Evolutionary conservation across 2,888 invertebrate species (phyloP).

Genomic region (Parnassius mnemosyne): DNA sequence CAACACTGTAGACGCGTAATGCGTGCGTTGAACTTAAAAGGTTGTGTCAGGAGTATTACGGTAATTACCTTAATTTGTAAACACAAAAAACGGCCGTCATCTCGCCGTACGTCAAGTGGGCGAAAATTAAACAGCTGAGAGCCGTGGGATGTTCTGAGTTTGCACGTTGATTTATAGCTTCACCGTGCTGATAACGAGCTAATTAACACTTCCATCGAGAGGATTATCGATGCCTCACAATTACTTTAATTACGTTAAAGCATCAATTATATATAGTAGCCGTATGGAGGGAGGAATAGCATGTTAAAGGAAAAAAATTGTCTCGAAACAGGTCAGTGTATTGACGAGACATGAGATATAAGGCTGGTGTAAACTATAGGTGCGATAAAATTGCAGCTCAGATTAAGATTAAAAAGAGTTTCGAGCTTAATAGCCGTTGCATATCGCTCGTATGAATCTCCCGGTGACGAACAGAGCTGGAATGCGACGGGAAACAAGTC

Average conservation of each 20-base stretch:
- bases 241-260: slow-evolving; percentile 39
- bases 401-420: slow-evolving; percentile 38
- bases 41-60: slow-evolving; percentile 74
- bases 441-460: slow-evolving; percentile 68
- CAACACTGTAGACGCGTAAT: slow-evolving; percentile 48
- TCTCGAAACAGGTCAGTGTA: slow-evolving; percentile 33
- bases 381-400: slow-evolving; percentile 39
- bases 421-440: slow-evolving; percentile 52
- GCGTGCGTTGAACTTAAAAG: slow-evolving; percentile 76
- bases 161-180: slow-evolving; percentile 23
- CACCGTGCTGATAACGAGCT: slow-evolving; percentile 47
- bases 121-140: slow-evolving; percentile 56
- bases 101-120: slow-evolving; percentile 50
- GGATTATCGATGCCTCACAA: slow-evolving; percentile 52
- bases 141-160: slow-evolving; percentile 29
- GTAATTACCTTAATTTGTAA: slow-evolving; percentile 77
- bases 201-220: slow-evolving; percentile 43
- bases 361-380: slow-evolving; percentile 25
- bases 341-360: neutral
- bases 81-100: slow-evolving; percentile 67
- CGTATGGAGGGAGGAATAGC: too few relatives aligned
- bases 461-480: slow-evolving; percentile 54
- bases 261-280: too few relatives aligned
- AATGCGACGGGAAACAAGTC: slow-evolving; percentile 56
- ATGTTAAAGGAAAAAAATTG: too few relatives aligned